Evolutionary conservation across 2,797 vertebrate species (phyloP), one percentile per base, ranked within the genome.

Genomic region (Huso huso): DNA sequence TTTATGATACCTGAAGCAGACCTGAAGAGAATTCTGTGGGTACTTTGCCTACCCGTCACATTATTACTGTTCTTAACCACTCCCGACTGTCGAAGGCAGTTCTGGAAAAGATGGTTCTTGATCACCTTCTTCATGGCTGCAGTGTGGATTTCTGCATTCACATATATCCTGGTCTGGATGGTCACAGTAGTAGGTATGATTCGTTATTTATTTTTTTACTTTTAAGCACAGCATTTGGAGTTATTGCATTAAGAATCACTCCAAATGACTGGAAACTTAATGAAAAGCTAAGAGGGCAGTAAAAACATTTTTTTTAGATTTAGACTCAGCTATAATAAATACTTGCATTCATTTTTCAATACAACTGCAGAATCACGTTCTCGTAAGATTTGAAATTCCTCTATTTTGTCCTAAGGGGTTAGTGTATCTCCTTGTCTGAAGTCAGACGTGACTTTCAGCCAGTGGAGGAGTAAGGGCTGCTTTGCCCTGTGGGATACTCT

Each of bases 131-230:
- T 98, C 69, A 94, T 99, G 92, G 94, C 95, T 0, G 95, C 96
- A 37, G 84, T 94, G 62, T 99, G 97, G 97, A 99, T 98, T 83
- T 94, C 94, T 49, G 92, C 81, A 69, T 94, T 98, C 77, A 98
- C 97, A 8, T 99, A 99, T 0, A 4, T 97, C 11, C 88, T 99
- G 61, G 95, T 99, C 72, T 99, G 97, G 97, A 98, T 99, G 96
- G 86, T 99, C 79, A 98, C 93, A 7, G 72, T 97, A 60, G 91
- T 95, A 6, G 96, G 97, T 99, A 2, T 18, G 18, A 18, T 18
- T 18, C 15, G 15, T 18, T 18, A 18, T 18, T 18, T 18, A 18
- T 18, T 18, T 18, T 37, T 37, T 37, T 37, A 4, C 37, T 37
- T 37, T 37, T 37, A 37, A 37, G 37, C 37, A 37, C 37, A 37